These are phyloP conservation scores for Erethizon dorsatum DNA, from an alignment of 2,797 vertebrate species.

Conservation along the genomic window DNA sequence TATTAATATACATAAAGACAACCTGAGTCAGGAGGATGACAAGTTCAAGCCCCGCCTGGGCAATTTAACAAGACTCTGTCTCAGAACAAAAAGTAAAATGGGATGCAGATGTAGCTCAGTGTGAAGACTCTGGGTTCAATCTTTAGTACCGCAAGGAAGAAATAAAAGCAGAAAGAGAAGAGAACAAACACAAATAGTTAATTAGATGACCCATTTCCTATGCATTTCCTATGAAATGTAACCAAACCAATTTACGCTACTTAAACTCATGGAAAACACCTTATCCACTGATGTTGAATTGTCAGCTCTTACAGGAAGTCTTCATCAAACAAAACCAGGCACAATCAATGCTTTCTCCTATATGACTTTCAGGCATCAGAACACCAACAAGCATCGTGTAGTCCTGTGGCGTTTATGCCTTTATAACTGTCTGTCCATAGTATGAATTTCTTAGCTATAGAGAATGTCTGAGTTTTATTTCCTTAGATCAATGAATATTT, in stretches of 20 bases:
- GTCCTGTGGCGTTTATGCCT: not conserved
- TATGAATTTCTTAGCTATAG: not conserved
- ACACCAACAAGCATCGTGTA: not conserved
- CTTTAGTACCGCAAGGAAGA: not conserved
- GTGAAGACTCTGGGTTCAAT: not conserved
- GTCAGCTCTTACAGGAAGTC: not conserved
- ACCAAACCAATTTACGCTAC: not conserved
- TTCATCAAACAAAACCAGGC: not conserved
- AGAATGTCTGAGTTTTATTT: not conserved
- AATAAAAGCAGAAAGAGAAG: not conserved
- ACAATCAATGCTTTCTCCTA: not conserved
- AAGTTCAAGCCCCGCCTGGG: not conserved
- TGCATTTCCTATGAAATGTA: constrained; percentile 38
- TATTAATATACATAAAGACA: not conserved
- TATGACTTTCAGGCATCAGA: not conserved
- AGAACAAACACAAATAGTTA: not conserved
- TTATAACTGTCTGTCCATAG: not conserved
- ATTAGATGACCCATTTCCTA: constrained; percentile 10
- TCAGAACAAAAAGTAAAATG: not conserved
- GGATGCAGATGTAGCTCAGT: not conserved
- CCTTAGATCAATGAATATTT: constrained; percentile 5
- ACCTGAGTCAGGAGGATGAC: not conserved
- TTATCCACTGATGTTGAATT: not conserved
- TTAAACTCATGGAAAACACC: not conserved
- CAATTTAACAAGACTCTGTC: not conserved